Evolutionary conservation across 2,113 vertebrate genomes (phyloP).

Genomic region (Gavia stellata): DNA sequence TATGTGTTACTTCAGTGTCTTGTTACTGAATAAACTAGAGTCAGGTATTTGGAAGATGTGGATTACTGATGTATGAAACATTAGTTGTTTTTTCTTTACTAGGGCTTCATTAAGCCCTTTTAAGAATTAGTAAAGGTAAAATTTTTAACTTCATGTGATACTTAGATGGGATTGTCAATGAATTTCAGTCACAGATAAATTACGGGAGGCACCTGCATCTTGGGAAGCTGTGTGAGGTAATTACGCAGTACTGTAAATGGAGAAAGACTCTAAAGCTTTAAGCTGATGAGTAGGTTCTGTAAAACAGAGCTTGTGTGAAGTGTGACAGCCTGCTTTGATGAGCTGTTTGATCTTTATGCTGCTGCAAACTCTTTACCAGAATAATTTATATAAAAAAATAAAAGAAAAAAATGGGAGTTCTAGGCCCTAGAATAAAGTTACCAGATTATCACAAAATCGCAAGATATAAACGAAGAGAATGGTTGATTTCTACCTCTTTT

Average conservation of each 20-base stretch:
- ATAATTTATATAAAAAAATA: neutral
- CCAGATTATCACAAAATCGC: neutral
- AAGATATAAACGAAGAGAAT: neutral
- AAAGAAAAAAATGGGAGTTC: neutral
- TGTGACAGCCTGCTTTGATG: neutral
- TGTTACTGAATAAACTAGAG: neutral
- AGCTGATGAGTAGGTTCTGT: neutral
- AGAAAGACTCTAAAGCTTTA: neutral
- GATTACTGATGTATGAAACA: neutral
- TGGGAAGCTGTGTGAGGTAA: neutral
- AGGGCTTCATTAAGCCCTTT: neutral
- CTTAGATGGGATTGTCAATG: neutral
- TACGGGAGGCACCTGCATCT: neutral
- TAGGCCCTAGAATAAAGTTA: neutral
- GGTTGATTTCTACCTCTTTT: neutral
- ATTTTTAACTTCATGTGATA: neutral
- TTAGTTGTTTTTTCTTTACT: neutral
- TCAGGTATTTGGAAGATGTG: neutral
- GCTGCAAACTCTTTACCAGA: neutral
- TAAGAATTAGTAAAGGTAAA: neutral
- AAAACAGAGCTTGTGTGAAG: neutral
- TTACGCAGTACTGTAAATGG: neutral
- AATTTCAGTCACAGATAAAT: neutral
- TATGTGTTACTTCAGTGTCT: neutral
- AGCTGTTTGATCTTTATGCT: neutral